Percentiles rank a stretch among this genome's conserved stretches.
phyloP scores from a whole-genome alignment of 2,113 vertebrate species.

The Dolichallabes microphthalmus region DNA sequence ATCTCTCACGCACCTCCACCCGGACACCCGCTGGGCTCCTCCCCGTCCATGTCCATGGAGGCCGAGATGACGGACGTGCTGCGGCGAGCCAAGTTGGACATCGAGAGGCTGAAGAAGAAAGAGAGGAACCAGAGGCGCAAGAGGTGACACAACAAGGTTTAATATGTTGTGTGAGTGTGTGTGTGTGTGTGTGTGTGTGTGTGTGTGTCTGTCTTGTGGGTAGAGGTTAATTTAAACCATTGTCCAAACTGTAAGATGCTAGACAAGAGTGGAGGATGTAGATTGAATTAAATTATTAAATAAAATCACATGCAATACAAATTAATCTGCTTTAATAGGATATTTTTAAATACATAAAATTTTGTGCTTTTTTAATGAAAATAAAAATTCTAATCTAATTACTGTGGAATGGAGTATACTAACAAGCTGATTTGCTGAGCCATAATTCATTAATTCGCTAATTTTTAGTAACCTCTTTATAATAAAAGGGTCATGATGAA shows the following conservation, averaged over 20 bases:
- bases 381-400: no score
- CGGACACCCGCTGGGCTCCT: conserved; percentile 68
- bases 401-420: neutral
- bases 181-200: no score
- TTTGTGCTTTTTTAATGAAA: neutral
- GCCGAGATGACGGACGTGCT: conserved; percentile 85
- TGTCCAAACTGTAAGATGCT: neutral
- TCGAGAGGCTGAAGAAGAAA: conserved; percentile 90
- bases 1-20: conserved; percentile 60
- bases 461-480: neutral
- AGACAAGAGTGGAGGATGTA: neutral
- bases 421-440: neutral
- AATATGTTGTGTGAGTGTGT: neutral
- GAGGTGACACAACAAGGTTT: conserved; percentile 68
- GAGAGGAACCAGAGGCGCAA: conserved; percentile 85
- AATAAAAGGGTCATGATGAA: neutral
- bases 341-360: neutral
- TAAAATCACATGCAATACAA: neutral
- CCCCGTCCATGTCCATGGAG: conserved; percentile 76
- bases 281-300: neutral
- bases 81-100: conserved; percentile 86
- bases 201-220: no score
- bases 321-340: neutral
- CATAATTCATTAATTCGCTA: neutral
- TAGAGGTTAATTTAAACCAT: neutral